Evolutionary conservation across 2,113 vertebrate genomes (phyloP).

Genomic region (Zosterops borbonicus): DNA sequence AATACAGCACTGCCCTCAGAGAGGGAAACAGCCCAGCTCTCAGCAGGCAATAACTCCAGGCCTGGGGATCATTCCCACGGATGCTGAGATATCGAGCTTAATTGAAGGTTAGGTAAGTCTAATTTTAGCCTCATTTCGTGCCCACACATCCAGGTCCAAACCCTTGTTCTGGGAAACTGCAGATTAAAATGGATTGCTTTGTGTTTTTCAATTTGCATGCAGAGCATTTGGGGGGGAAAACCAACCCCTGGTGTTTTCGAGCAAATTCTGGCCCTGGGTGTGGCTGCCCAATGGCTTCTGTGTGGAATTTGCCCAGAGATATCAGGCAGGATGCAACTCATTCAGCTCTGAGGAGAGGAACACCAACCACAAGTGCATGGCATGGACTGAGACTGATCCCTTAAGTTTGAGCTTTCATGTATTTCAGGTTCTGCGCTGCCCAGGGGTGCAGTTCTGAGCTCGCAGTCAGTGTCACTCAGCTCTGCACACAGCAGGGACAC

Average conservation of each 20-base stretch:
- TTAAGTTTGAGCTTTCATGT: background rate
- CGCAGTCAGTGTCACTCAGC: background rate
- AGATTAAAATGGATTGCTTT: background rate
- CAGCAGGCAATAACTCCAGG: slow-evolving; percentile 17
- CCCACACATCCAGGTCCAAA: background rate
- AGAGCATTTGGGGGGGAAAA: background rate
- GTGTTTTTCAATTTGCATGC: background rate
- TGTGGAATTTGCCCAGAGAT: slow-evolving; percentile 12
- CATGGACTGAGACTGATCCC: background rate
- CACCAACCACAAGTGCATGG: background rate
- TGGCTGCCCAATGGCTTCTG: background rate
- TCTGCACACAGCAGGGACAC: background rate
- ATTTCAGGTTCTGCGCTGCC: background rate
- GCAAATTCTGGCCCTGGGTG: slow-evolving; percentile 14
- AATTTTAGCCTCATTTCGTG: slow-evolving; percentile 20
- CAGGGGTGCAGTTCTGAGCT: background rate
- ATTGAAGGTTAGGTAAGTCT: slow-evolving; percentile 40
- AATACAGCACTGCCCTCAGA: slow-evolving; percentile 8
- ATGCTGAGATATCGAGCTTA: slow-evolving; percentile 19
- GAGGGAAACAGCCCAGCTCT: slow-evolving; percentile 7
- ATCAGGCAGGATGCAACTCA: slow-evolving; percentile 20
- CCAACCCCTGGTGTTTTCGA: background rate
- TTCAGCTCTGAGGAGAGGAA: background rate
- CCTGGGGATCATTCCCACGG: slow-evolving; percentile 18
- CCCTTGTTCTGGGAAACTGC: background rate